phyloP scores from a whole-genome alignment of 2,113 vertebrate genomes.

The Ovis canadensis region DNA sequence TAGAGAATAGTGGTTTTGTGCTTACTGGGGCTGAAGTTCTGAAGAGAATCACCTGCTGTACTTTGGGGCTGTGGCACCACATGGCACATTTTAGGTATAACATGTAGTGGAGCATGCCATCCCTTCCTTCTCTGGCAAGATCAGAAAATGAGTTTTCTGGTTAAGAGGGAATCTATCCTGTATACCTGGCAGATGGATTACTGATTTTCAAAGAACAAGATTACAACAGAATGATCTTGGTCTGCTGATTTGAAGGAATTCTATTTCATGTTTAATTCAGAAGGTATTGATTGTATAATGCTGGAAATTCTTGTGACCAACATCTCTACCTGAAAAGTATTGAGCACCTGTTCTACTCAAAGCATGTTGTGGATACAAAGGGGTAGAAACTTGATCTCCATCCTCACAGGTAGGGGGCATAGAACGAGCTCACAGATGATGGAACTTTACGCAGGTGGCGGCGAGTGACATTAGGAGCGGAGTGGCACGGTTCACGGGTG shows the following conservation, averaged over 20 bases:
- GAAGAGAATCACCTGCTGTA: background rate
- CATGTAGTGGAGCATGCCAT: background rate
- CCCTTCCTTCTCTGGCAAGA: background rate
- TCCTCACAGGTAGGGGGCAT: background rate
- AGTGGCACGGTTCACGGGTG: background rate
- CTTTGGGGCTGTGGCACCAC: background rate
- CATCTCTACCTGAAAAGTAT: background rate
- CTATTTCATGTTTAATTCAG: background rate
- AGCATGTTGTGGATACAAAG: background rate
- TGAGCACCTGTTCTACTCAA: background rate
- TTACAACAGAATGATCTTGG: background rate
- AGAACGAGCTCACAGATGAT: background rate
- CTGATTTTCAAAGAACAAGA: constrained; percentile 12
- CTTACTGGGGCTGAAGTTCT: background rate
- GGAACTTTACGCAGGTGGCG: background rate
- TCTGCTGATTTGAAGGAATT: background rate
- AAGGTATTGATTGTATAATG: background rate
- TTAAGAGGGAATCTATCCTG: background rate
- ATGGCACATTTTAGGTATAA: background rate
- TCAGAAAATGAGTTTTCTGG: constrained; percentile 12
- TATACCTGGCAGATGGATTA: background rate
- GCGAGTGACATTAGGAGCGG: background rate
- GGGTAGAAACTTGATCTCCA: background rate
- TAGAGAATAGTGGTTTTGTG: background rate
- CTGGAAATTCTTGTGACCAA: background rate